Conservation (phyloP, 2,113 vertebrate species). For the Anguilla rostrata region DNA sequence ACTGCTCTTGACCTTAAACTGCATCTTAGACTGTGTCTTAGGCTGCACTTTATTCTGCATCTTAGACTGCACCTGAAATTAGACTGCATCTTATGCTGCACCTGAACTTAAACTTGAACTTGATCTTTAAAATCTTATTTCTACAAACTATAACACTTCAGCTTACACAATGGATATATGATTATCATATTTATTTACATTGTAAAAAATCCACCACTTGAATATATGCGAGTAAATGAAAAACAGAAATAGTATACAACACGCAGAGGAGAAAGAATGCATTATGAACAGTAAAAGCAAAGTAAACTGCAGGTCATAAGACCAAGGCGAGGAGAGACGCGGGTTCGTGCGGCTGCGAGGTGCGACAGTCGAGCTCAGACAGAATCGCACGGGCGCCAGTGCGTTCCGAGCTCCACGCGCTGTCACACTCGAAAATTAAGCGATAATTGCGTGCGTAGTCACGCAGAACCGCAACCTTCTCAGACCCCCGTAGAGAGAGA, state of each 20-base stretch:
- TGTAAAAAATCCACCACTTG: too few species aligned
- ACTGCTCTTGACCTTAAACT: too few species aligned
- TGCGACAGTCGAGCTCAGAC: background rate
- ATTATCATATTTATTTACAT: too few species aligned
- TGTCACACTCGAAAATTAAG: background rate
- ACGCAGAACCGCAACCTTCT: background rate
- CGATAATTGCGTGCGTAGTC: background rate
- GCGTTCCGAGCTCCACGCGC: background rate
- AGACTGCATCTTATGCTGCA: too few species aligned
- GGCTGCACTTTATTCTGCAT: too few species aligned
- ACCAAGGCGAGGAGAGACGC: background rate
- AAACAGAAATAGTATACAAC: too few species aligned
- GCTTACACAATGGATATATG: too few species aligned
- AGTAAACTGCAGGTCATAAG: background rate
- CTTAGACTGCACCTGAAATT: too few species aligned
- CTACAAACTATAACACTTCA: too few species aligned
- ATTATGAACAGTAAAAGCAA: background rate
- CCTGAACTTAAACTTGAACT: too few species aligned
- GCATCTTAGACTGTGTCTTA: too few species aligned
- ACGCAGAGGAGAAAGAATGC: background rate
- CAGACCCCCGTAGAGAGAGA: background rate
- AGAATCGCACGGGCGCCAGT: background rate
- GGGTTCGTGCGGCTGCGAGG: background rate
- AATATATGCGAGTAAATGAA: background rate
- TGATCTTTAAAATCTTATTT: too few species aligned